A percentile compares a stretch with the other conserved stretches of the same genome.
Evolutionary conservation across 2,888 invertebrate species (phyloP).

Genomic region (Eutolmus rufibarbis): DNA sequence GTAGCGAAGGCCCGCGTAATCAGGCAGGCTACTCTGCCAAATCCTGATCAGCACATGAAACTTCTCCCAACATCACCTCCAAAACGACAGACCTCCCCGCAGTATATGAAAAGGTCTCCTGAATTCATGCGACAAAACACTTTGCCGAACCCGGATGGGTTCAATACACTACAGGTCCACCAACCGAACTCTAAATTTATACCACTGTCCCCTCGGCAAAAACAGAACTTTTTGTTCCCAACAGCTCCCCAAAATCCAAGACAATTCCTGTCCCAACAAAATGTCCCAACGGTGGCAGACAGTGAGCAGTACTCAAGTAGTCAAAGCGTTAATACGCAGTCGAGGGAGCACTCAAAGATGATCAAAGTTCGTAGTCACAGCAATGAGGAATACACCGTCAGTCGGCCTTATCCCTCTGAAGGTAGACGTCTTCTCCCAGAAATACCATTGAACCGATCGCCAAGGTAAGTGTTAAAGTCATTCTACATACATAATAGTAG

Average conservation of each 20-base stretch:
- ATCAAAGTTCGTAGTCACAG: conserved; percentile 62
- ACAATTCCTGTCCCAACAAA: conserved; percentile 60
- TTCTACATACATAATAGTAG: too few species aligned
- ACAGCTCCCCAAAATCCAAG: conserved; percentile 57
- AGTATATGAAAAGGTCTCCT: conserved; percentile 58
- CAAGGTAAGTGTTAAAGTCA: conserved; percentile 48
- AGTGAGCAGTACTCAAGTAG: conserved; percentile 59
- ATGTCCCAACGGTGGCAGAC: conserved; percentile 58
- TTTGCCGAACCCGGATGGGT: conserved; percentile 60
- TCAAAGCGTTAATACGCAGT: conserved; percentile 60
- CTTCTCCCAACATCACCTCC: conserved; percentile 61
- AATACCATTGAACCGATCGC: conserved; percentile 56
- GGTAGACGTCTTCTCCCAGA: conserved; percentile 58
- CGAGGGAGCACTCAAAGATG: conserved; percentile 60
- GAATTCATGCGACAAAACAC: conserved; percentile 61
- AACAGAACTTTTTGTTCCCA: conserved; percentile 61
- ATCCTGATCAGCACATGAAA: conserved; percentile 61
- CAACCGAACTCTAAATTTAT: conserved; percentile 56
- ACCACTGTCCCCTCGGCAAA: conserved; percentile 60
- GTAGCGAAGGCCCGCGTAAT: conserved; percentile 55
- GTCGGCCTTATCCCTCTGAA: conserved; percentile 53
- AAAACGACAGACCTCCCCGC: conserved; percentile 60
- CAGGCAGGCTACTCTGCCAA: conserved; percentile 60
- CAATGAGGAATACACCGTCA: conserved; percentile 61
- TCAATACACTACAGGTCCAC: conserved; percentile 58